Evolutionary conservation across 2,113 vertebrate genomes (phyloP), one percentile per base, ranked within the genome.

Genomic region (Lycaon pictus): DNA sequence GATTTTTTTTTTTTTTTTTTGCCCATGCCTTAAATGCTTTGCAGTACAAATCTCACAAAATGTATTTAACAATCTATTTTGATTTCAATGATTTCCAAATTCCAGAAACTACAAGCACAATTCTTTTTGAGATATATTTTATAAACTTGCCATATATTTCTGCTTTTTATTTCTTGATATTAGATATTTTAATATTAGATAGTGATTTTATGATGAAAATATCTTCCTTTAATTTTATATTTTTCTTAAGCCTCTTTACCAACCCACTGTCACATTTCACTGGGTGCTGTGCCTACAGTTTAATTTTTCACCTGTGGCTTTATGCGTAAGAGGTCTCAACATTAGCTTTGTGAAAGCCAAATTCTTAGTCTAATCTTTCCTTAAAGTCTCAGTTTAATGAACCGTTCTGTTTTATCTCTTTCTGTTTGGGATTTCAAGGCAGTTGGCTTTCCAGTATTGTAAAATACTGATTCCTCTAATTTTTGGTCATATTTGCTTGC

Each of bases 31-130:
- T 82, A 74, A 62, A 35, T 37, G 20, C 43, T 96, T 27, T 63
- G 9, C 12, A n/a, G 4, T 16, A 76, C 9, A 94, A 48, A 62
- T 88, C 17, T 81, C 67, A 76, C 8, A 77, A 72, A 93, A 62
- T 37, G 43, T 69, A 82, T 58, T 93, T 48, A 8, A 37, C 53
- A 51, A 23, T 53, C 56, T 80, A 29, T 88, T 84, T 92, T 88
- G 35, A 93, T 62, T 58, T 10, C 27, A 35, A 19, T 90, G 9
- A 69, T 69, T 86, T 88, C 4, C 65, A 95, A 96, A 82, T 95
- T 91, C 67, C 17, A 85, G 35, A 89, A 93, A 86, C 1, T 88
- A n/a, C 1, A 89, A 23, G 19, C 37, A 22, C 8, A 56, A 7
- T 81, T 67, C 23, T 74, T 85, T 97, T 85, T 91, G 20, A 81